Evolutionary conservation across 2,888 invertebrate species (phyloP).

Genomic region (Drosophila tripunctata): DNA sequence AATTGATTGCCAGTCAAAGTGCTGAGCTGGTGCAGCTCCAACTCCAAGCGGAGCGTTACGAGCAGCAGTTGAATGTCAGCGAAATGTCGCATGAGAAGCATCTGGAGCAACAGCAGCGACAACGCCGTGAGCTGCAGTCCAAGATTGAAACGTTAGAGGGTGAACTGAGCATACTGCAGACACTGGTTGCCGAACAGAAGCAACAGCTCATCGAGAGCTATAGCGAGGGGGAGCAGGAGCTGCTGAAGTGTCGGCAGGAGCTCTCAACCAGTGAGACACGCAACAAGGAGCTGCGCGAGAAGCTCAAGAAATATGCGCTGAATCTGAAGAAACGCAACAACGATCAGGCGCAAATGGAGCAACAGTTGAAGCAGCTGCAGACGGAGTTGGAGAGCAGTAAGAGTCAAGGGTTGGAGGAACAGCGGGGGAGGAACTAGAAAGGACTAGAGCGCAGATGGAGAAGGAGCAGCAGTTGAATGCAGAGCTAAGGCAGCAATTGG

Average conservation of each 20-base stretch:
- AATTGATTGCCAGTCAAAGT: constrained; percentile 84
- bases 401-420: too few species aligned
- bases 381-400: constrained; percentile 40
- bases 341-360: constrained; percentile 88
- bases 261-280: constrained; percentile 85
- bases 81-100: constrained; percentile 80
- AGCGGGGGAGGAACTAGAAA: not conserved
- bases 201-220: constrained; percentile 83
- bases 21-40: constrained; percentile 78
- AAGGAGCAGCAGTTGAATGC: not conserved
- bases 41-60: constrained; percentile 70
- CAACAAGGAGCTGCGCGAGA: constrained; percentile 89
- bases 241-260: constrained; percentile 84
- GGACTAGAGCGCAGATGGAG: not conserved
- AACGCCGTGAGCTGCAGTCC: constrained; percentile 75
- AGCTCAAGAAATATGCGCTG: constrained; percentile 91
- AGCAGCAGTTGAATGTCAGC: constrained; percentile 70
- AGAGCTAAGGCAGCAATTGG: not conserved
- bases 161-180: constrained; percentile 81
- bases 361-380: constrained; percentile 34
- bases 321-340: constrained; percentile 91
- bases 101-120: constrained; percentile 72
- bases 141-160: constrained; percentile 73
- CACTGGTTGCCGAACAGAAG: constrained; percentile 83
- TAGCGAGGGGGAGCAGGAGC: constrained; percentile 81